Base-by-base conservation (phyloP, 2,888 invertebrate species). In the Cheilosia vulpina region DNA sequence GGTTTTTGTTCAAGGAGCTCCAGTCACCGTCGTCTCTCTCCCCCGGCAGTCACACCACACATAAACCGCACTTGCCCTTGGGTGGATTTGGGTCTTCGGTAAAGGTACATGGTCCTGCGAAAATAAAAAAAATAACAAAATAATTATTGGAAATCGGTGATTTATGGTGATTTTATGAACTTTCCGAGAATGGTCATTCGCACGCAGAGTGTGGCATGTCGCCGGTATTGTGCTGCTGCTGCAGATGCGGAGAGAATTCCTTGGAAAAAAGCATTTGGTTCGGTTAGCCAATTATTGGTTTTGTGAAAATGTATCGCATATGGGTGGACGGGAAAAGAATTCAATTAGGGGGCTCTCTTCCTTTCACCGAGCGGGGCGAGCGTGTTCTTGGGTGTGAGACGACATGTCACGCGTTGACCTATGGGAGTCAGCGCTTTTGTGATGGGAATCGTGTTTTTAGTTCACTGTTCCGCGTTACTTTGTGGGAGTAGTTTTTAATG, bases 91-190 rank as follows among this genome's bases (percentile, higher is more conserved):
- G 53, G 9, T 57, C 52, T 53, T 43, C 9, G 27, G 17, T 9
- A 19, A 9, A 58, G 21, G 13, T 27, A 45, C 17, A 11, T 21
- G 47, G 21, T 43, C 31, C 65, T 7, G 7, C 17, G 19, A n/a
- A 41, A 68, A 31, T 31, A 45, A n/a, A 41, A 68, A 63, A 57
- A 75, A 80, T n/a, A 65, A 79, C 21, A 76, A 77, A 41, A 77
- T 79, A 83, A 79, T 83, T 84, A 84, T 84, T 84, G 84, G 80
- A 84, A 84, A 75, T 84, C 80, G 75, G 84, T 84, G 84, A 84
- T 84, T 84, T 84, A 84, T 84, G 80, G 84, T 69, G 84, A 84
- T 80, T 84, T 84, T 80, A 83, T 83, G 73, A 83, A 83, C 79
- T 79, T 83, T 83, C 83, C 52, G 66, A 69, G 83, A 83, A 83